Evolutionary conservation across 2,797 vertebrate species (phyloP).

Genomic region (Tauraco hartlaubi): DNA sequence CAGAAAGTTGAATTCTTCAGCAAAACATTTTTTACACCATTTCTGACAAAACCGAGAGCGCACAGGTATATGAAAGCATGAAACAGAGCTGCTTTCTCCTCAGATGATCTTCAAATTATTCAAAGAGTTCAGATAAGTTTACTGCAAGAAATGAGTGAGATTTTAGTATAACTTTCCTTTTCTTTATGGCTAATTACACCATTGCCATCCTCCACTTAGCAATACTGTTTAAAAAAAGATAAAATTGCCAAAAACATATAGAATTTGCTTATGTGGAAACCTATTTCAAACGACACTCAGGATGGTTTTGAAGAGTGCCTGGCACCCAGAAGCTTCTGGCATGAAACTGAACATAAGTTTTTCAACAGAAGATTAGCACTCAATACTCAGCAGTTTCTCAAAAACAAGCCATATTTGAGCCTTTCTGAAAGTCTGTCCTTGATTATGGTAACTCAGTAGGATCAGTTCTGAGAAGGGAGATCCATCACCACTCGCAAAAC

Average conservation of each 20-base stretch:
- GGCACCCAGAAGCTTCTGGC: background rate
- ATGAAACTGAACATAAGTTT: background rate
- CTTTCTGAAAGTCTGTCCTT: constrained; percentile 17
- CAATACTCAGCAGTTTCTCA: background rate
- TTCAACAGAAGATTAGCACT: background rate
- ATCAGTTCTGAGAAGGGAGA: background rate
- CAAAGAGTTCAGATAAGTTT: background rate
- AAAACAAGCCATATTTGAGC: background rate
- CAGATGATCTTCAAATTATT: background rate
- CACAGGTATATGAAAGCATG: background rate
- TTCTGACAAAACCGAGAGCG: background rate
- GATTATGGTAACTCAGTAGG: background rate
- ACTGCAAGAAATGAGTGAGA: background rate
- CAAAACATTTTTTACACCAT: background rate
- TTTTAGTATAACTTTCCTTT: background rate
- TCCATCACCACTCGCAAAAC: background rate
- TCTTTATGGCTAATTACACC: background rate
- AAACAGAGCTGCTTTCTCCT: background rate
- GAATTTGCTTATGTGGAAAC: background rate
- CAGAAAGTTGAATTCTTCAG: background rate
- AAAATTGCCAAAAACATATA: background rate
- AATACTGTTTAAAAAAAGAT: background rate
- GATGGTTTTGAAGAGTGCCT: background rate
- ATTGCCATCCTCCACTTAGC: background rate
- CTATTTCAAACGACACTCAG: background rate